Evolutionary conservation across 1,140 invertebrate genomes (phyloP).

Genomic region (Drosophila baimaii): DNA sequence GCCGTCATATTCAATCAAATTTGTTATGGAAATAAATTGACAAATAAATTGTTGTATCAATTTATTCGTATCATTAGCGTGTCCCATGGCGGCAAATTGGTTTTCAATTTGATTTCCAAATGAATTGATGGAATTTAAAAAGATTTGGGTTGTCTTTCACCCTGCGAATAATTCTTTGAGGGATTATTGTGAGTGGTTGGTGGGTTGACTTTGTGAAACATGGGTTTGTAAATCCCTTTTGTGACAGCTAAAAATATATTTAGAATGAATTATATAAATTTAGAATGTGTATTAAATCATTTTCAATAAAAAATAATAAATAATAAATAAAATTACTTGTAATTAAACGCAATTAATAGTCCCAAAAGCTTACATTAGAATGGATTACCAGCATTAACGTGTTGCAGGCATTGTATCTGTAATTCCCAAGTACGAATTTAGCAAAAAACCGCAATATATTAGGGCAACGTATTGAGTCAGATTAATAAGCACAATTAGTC

Average conservation of each 20-base stretch:
- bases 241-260: not conserved
- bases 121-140: conserved; percentile 42
- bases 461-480: too few relatives aligned
- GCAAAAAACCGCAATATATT: too few relatives aligned
- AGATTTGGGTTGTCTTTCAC: conserved; percentile 10
- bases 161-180: not conserved
- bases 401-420: not conserved
- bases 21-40: conserved; percentile 78
- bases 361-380: too few relatives aligned
- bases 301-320: too few relatives aligned
- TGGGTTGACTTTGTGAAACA: not conserved
- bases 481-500: too few relatives aligned
- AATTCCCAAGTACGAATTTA: not conserved
- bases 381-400: too few relatives aligned
- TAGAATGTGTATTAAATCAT: too few relatives aligned
- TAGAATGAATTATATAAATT: not conserved
- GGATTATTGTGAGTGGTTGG: conserved; percentile 6
- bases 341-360: too few relatives aligned
- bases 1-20: conserved; percentile 72
- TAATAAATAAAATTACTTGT: too few relatives aligned
- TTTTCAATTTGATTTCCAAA: conserved; percentile 50
- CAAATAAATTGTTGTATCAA: conserved; percentile 60
- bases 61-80: conserved; percentile 50
- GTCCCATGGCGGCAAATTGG: conserved; percentile 39
- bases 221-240: not conserved